A percentile compares a stretch with the other conserved stretches of the same genome.
These are phyloP conservation scores for Belgica antarctica DNA, from an alignment of 2,888 invertebrate species.

Conservation along the genomic window DNA sequence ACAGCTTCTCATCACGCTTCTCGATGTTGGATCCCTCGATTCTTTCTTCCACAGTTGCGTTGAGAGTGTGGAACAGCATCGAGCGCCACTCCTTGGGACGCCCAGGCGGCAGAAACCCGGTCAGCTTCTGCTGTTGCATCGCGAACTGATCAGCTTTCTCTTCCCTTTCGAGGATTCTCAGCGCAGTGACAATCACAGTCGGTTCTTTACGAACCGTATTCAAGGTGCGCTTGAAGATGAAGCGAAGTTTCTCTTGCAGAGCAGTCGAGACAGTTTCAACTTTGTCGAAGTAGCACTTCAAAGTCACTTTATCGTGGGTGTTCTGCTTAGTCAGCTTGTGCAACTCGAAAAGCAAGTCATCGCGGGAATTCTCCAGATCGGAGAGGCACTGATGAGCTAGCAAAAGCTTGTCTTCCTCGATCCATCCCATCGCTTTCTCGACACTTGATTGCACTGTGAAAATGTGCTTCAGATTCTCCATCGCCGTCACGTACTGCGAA, in stretches of 20 bases:
- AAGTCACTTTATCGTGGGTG: conserved; percentile 83
- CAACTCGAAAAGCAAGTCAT: conserved; percentile 90
- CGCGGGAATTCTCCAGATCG: conserved; percentile 94
- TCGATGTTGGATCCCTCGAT: conserved; percentile 95
- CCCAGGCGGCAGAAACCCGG: conserved; percentile 90
- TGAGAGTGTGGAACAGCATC: conserved; percentile 78
- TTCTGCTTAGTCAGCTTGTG: conserved; percentile 91
- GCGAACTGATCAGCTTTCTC: conserved; percentile 92
- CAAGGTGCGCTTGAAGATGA: conserved; percentile 84
- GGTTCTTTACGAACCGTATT: conserved; percentile 94
- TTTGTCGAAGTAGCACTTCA: conserved; percentile 94
- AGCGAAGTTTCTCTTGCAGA: conserved; percentile 86
- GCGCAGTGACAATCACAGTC: conserved; percentile 90
- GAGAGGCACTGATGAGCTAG: conserved; percentile 92
- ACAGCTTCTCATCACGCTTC: conserved; percentile 89
- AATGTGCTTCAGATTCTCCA: conserved; percentile 96
- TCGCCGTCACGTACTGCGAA: conserved; percentile 96
- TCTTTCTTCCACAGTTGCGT: conserved; percentile 74
- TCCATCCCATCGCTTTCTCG: conserved; percentile 88
- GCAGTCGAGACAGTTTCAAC: conserved; percentile 86
- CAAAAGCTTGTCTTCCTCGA: conserved; percentile 89
- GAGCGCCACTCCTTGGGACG: conserved; percentile 89
- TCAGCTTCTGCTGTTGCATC: conserved; percentile 71
- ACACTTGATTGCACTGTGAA: conserved; percentile 97
- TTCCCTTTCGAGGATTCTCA: conserved; percentile 95